Conservation (phyloP, 2,113 vertebrate genomes). For the Otus sunia region DNA sequence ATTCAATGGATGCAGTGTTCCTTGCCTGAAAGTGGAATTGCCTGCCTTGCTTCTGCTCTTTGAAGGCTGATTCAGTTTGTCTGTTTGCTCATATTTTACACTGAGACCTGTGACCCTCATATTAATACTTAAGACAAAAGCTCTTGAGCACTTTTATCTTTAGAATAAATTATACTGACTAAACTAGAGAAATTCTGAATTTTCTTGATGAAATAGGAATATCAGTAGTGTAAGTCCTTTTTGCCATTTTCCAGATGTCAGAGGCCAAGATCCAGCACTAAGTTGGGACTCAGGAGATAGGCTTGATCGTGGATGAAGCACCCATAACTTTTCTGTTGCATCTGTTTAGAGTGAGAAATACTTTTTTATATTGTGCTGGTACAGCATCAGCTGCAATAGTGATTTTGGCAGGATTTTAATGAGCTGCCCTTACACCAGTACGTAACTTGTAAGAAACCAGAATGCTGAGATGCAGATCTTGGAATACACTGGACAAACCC, state of each 20-base stretch:
- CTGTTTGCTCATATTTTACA: conserved; percentile 9
- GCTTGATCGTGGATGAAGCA: background rate
- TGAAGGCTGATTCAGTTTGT: background rate
- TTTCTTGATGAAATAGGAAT: background rate
- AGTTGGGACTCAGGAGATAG: background rate
- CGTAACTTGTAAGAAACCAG: background rate
- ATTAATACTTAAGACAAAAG: background rate
- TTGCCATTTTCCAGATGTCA: background rate
- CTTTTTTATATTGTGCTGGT: background rate
- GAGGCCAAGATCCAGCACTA: background rate
- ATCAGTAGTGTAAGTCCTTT: background rate
- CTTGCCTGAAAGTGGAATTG: background rate
- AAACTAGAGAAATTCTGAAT: background rate
- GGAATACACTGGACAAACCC: background rate
- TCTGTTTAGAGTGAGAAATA: background rate
- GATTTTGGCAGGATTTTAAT: background rate
- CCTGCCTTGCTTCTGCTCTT: conserved; percentile 2
- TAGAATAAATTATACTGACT: background rate
- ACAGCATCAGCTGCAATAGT: background rate
- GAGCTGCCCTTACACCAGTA: background rate
- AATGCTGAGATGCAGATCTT: background rate
- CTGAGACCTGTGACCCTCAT: background rate
- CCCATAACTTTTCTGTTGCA: background rate
- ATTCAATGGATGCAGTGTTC: background rate
- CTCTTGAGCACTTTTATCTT: background rate